phyloP scores from a whole-genome alignment of 2,888 invertebrate genomes.

The Archips crataeganus region DNA sequence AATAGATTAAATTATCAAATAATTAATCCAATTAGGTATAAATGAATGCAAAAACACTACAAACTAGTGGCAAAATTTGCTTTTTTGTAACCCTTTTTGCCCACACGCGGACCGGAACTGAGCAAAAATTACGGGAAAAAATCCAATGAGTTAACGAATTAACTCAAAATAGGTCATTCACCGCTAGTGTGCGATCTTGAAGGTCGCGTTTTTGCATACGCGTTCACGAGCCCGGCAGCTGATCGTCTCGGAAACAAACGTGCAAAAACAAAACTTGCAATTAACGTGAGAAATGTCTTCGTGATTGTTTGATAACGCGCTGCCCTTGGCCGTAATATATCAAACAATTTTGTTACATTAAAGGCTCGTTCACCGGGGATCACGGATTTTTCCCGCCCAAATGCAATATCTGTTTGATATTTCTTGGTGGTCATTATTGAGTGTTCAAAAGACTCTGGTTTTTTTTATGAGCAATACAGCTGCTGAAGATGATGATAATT shows the following conservation, averaged over 20 bases:
- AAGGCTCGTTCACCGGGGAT: slow-evolving; percentile 8
- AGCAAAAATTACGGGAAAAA: slow-evolving; percentile 24
- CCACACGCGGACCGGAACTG: slow-evolving; percentile 18
- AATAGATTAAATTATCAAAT: slow-evolving; percentile 5
- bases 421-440: no score
- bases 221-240: slow-evolving; percentile 43
- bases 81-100: slow-evolving; percentile 19
- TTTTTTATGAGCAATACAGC: no score
- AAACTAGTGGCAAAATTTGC: background rate
- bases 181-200: slow-evolving; percentile 55
- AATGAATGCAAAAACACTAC: slow-evolving; percentile 21
- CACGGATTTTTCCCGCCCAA: background rate
- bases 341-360: slow-evolving; percentile 46
- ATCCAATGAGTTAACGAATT: slow-evolving; percentile 1
- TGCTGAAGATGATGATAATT: no score
- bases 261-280: slow-evolving; percentile 43
- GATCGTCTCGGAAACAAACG: slow-evolving; percentile 30
- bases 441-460: no score
- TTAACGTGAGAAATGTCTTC: slow-evolving; percentile 50
- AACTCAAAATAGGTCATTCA: slow-evolving; percentile 67
- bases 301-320: slow-evolving; percentile 48
- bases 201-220: slow-evolving; percentile 60
- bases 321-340: slow-evolving; percentile 55
- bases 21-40: slow-evolving; percentile 9
- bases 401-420: background rate